Conservation (phyloP, 2,797 vertebrate genomes). For the Coilia nasus region DNA sequence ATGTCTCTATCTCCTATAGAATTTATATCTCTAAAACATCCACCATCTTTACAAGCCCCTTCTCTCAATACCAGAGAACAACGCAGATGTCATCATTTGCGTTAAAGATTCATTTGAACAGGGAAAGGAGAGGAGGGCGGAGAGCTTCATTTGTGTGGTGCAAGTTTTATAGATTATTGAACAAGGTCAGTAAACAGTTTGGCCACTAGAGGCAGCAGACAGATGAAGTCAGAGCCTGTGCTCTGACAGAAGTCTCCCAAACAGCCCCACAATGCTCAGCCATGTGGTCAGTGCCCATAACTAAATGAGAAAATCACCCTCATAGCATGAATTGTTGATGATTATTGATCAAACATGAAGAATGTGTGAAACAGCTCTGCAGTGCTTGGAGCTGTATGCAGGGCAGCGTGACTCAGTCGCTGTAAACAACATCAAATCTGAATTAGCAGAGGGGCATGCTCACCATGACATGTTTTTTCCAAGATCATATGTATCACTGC, state of each 20-base stretch:
- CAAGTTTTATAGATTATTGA: background rate
- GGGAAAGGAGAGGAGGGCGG: background rate
- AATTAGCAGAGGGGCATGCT: background rate
- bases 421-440: background rate
- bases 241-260: background rate
- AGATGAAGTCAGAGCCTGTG: background rate
- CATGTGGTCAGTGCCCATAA: background rate
- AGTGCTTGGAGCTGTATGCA: background rate
- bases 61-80: background rate
- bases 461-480: background rate
- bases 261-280: background rate
- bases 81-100: background rate
- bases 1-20: too few species aligned
- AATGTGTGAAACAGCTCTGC: constrained; percentile 9
- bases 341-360: background rate
- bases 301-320: background rate
- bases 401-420: background rate
- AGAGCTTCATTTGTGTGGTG: background rate
- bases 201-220: constrained; percentile 19
- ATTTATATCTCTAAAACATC: background rate
- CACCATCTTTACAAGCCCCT: background rate
- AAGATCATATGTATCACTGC: background rate
- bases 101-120: background rate
- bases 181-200: background rate
- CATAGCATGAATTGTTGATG: constrained; percentile 9